Percentiles rank a stretch among this genome's conserved stretches.
Conservation (phyloP, 2,113 vertebrate species). For the Indicator indicator region DNA sequence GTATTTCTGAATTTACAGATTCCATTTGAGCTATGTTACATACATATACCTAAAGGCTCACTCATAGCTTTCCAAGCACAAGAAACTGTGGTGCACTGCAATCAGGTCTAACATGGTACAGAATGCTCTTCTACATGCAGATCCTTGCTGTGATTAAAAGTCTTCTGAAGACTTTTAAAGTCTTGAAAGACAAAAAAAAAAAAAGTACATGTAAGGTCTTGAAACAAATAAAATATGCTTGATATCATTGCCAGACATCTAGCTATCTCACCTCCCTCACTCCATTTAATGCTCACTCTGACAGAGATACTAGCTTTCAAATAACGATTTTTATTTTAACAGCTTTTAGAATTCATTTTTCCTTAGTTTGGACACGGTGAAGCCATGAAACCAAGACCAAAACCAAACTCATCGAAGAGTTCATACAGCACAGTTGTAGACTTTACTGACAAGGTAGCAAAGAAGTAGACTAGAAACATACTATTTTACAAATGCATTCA, state of each 20-base stretch:
- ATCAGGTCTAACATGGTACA: neutral
- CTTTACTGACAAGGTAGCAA: neutral
- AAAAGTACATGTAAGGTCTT: neutral
- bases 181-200: neutral
- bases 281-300: neutral
- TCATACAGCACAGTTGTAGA: neutral
- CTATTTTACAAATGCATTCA: neutral
- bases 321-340: neutral
- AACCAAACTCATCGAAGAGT: neutral
- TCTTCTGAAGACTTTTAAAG: neutral
- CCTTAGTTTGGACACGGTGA: neutral
- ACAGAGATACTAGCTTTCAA: neutral
- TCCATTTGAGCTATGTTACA: rapidly evolving
- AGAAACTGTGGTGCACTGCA: neutral
- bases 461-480: neutral
- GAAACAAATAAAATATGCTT: neutral
- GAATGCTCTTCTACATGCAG: neutral
- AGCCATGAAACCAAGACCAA: neutral
- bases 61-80: neutral
- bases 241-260: neutral
- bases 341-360: neutral
- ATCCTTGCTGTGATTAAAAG: neutral
- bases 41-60: rapidly evolving
- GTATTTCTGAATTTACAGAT: neutral
- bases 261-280: neutral